Evolutionary conservation across 2,888 invertebrate genomes (phyloP).

Genomic region (Heliconius ismenius): DNA sequence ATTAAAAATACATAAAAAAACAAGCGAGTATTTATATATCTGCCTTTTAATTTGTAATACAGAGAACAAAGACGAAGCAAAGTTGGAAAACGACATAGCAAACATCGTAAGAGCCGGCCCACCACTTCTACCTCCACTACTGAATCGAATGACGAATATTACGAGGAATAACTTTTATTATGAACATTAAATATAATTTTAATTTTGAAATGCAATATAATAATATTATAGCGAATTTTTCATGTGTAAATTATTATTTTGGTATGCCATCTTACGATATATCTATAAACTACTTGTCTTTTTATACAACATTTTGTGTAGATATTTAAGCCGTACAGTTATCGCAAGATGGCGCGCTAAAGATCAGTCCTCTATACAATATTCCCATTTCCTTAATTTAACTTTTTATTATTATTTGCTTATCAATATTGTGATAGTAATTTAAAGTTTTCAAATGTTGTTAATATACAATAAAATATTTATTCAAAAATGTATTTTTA

Average conservation of each 20-base stretch:
- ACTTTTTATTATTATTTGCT: neutral
- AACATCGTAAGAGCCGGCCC: constrained; percentile 54
- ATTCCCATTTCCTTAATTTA: too few relatives aligned
- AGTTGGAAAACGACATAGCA: constrained; percentile 61
- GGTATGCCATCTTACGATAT: neutral
- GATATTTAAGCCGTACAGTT: neutral
- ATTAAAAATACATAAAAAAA: neutral
- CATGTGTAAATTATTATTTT: neutral
- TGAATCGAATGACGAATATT: constrained; percentile 54
- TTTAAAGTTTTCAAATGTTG: neutral
- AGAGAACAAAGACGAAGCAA: constrained; percentile 48
- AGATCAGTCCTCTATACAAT: neutral
- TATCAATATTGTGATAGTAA: neutral
- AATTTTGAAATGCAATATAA: constrained; percentile 16
- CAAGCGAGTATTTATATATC: neutral
- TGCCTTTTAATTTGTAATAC: neutral
- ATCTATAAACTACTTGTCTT: neutral
- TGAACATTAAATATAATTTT: neutral
- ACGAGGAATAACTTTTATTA: constrained; percentile 45
- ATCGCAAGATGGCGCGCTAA: neutral
- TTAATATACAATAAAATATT: neutral
- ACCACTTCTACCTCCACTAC: constrained; percentile 53
- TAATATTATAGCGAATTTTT: neutral
- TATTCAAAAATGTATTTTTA: too few relatives aligned
- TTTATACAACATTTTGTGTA: neutral